Base-by-base conservation (phyloP, 2,888 invertebrate species). In the Phaedon cochleariae region DNA sequence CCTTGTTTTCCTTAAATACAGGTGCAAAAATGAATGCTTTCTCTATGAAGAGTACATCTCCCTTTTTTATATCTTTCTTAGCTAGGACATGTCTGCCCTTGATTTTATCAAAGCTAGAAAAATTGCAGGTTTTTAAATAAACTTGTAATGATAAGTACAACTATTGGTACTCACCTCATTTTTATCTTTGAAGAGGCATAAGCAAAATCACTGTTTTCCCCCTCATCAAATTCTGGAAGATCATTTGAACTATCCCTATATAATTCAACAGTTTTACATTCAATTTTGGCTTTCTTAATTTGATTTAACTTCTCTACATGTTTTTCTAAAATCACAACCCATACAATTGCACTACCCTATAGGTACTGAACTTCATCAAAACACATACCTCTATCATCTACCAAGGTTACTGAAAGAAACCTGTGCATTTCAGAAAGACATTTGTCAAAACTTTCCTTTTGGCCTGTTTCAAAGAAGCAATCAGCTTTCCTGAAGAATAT, bases 21-120 rank as follows among this genome's bases (percentile, higher is more conserved):
- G 89, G 86, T 1, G 95, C 92, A 82, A 93, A 92, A 0, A 93
- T 89, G 80, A 91, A 92, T 0, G 96, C 92, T 73, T 90, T 88
- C 81, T 97, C 97, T 0, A 90, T 86, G 80, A 95, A 92, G 41
- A 97, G 81, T 0, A 92, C 85, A 73, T 93, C 91, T 0, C 93
- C 94, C 52, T 87, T 85, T 7, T 84, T 81, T 2, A 92, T 85
- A 31, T 84, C 80, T 65, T 85, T 84, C 10, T 84, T 86, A 0
- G 92, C 87, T 29, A 89, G 79, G 12, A 94, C 89, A 80, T 89
- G 87, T 29, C 93, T 86, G 0, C 93, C 93, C 62, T 85, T 86
- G 21, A 85, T 82, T 48, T 86, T 82, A 68, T 85, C 87, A 66
- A 85, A 85, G 68, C 88, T 88, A 75, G 53, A 80, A 73, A 46